A percentile compares a stretch with the other conserved stretches of the same genome.
phyloP scores from a whole-genome alignment of 2,888 invertebrate species.

The Melanostoma mellinum region DNA sequence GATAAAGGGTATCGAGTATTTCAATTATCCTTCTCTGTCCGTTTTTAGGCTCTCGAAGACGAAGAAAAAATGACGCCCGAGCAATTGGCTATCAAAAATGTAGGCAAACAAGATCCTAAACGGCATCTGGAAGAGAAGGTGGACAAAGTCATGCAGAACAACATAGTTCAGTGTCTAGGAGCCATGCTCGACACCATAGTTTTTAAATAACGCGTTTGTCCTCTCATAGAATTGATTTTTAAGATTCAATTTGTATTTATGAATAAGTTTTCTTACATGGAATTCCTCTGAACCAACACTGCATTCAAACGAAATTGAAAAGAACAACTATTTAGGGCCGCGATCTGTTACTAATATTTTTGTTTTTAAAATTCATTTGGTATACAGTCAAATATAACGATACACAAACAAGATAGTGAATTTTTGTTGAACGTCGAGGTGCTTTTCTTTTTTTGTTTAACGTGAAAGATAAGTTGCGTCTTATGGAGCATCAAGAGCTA shows the following conservation, averaged over 20 bases:
- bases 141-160: slow-evolving; percentile 97
- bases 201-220: slow-evolving; percentile 86
- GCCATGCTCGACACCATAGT: slow-evolving; percentile 97
- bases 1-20: too few relatives aligned
- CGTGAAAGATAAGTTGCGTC: too few relatives aligned
- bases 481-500: too few relatives aligned
- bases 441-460: neutral
- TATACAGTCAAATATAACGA: slow-evolving; percentile 43
- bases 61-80: slow-evolving; percentile 99
- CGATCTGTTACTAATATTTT: slow-evolving; percentile 24
- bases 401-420: slow-evolving; percentile 33
- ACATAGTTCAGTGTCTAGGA: slow-evolving; percentile 98
- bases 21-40: neutral
- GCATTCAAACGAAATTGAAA: slow-evolving; percentile 16
- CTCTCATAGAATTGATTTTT: slow-evolving; percentile 29
- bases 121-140: slow-evolving; percentile 99
- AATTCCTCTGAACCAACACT: slow-evolving; percentile 19
- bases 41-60: slow-evolving; percentile 93
- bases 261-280: slow-evolving; percentile 60
- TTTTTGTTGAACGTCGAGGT: slow-evolving; percentile 10
- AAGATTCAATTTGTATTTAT: slow-evolving; percentile 69
- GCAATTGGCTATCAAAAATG: slow-evolving; percentile 99
- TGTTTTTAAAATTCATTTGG: slow-evolving; percentile 43
- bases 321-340: slow-evolving; percentile 14
- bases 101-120: slow-evolving; percentile 99